These are phyloP conservation scores for Hesperia comma DNA, from an alignment of 2,888 invertebrate species.

Conservation along the genomic window DNA sequence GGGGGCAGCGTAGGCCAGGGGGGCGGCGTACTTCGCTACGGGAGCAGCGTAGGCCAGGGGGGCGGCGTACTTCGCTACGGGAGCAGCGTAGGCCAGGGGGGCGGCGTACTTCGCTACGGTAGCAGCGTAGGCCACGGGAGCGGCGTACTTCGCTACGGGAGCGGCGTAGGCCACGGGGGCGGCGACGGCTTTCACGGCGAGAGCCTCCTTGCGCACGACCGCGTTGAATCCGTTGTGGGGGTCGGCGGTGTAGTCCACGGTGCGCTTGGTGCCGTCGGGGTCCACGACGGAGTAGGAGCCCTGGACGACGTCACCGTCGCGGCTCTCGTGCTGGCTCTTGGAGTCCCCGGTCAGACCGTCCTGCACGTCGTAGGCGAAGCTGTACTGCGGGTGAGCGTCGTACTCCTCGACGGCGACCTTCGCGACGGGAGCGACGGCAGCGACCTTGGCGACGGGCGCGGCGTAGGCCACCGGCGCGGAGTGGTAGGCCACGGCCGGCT, in stretches of 20 bases:
- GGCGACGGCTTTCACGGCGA: constrained; percentile 54
- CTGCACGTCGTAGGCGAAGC: constrained; percentile 74
- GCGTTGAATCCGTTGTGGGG: constrained; percentile 74
- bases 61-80: constrained; percentile 44
- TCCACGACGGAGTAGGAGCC: constrained; percentile 72
- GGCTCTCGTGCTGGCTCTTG: constrained; percentile 68
- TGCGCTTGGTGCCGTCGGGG: constrained; percentile 71
- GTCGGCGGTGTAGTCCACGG: constrained; percentile 73
- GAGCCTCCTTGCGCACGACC: constrained; percentile 69
- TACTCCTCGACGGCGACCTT: constrained; percentile 69
- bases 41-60: constrained; percentile 58
- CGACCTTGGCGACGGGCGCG: constrained; percentile 46
- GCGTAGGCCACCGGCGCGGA: constrained; percentile 51
- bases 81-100: constrained; percentile 50
- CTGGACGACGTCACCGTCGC: constrained; percentile 71
- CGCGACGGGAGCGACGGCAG: constrained; percentile 85
- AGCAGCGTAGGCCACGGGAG: constrained; percentile 46
- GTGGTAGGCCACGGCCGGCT: constrained; percentile 46
- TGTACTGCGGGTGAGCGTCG: constrained; percentile 75
- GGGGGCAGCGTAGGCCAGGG: constrained; percentile 49
- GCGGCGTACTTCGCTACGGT: constrained; percentile 45
- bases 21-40: constrained; percentile 49
- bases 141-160: constrained; percentile 41
- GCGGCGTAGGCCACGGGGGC: constrained; percentile 51
- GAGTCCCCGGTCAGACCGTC: constrained; percentile 70